Conservation (phyloP, 2,888 invertebrate species). For the Lathronympha strigana region DNA sequence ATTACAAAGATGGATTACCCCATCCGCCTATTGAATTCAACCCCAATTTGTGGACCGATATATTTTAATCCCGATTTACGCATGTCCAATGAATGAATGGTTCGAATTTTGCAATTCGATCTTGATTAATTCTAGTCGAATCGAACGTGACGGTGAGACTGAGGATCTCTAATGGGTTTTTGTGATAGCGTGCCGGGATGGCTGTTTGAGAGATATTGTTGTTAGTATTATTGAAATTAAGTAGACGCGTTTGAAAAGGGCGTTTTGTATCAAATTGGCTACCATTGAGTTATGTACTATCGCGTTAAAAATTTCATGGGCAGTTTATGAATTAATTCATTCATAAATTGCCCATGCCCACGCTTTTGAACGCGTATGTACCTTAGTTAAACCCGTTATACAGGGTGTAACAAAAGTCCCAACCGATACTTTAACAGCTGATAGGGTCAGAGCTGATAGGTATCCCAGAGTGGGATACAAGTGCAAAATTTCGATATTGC, state of each 20-base stretch:
- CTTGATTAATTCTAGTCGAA: conserved; percentile 52
- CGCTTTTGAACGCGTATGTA: too few relatives aligned
- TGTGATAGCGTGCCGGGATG: conserved; percentile 1
- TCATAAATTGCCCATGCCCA: too few relatives aligned
- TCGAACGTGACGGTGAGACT: conserved; percentile 20
- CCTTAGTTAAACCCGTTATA: too few relatives aligned
- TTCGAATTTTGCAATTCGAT: conserved; percentile 55
- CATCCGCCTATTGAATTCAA: conserved; percentile 67
- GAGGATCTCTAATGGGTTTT: conserved; percentile 17
- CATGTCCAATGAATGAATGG: conserved; percentile 66
- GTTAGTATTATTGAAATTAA: background rate
- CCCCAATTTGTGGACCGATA: conserved; percentile 74
- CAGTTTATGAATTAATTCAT: too few relatives aligned
- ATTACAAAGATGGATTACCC: conserved; percentile 77
- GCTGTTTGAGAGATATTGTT: background rate
- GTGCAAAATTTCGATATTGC: too few relatives aligned
- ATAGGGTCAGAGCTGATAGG: too few relatives aligned
- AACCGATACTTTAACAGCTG: too few relatives aligned
- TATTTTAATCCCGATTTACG: conserved; percentile 77
- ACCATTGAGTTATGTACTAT: background rate
- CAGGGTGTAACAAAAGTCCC: too few relatives aligned
- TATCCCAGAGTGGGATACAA: too few relatives aligned
- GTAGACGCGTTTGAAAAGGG: background rate
- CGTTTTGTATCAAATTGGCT: background rate
- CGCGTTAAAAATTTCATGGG: too few relatives aligned